Base-by-base conservation (phyloP, 2,888 invertebrate species). In the Sarcophaga caerulescens region DNA sequence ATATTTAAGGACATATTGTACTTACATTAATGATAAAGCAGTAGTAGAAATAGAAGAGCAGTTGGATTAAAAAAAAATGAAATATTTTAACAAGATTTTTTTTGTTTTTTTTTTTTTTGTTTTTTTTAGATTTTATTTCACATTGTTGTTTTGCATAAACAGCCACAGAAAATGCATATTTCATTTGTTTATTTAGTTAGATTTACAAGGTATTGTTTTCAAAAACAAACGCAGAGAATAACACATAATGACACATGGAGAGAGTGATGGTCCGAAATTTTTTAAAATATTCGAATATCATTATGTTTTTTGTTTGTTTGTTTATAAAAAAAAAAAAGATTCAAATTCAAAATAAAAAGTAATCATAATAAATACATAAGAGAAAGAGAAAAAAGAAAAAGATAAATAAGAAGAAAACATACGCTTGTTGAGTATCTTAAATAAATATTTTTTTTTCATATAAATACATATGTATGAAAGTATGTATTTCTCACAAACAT, bases 11-110 rank as follows among this genome's bases (percentile, higher is more conserved):
- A 89, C 90, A 89, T 90, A 89, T 90, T 90, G 91, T 91, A 91
- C 91, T 91, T 91, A 91, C 91, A 91, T 91, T 88, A 90, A 88
- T 85, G 84, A 79, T 65, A 63, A 87, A 82, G 74, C 71, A 84
- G 83, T 71, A 74, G 52, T 47, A 81, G 74, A 66, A 81, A 62
- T 19, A 82, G 35, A 66, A 68, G 45, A 60, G 25, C 69, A 65
- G 23, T 69, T 52, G 45, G 35, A 68, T 47, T 14, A 69, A 60
- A 60, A 17, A 52, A 63, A 57, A 65, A 66, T 75, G 14, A 62
- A 17, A 44, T n/a, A 35, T 60, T 44, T 44, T 62, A 80, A 85
- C 81, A 85, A 84, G 14, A 52, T 14, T 52, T 12, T 52, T 52
- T 4, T 14, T 0, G 12, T 14, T 52, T 52, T 14, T 14, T 52